Conservation (phyloP, 2,888 invertebrate species). For the Clostera curtula region DNA sequence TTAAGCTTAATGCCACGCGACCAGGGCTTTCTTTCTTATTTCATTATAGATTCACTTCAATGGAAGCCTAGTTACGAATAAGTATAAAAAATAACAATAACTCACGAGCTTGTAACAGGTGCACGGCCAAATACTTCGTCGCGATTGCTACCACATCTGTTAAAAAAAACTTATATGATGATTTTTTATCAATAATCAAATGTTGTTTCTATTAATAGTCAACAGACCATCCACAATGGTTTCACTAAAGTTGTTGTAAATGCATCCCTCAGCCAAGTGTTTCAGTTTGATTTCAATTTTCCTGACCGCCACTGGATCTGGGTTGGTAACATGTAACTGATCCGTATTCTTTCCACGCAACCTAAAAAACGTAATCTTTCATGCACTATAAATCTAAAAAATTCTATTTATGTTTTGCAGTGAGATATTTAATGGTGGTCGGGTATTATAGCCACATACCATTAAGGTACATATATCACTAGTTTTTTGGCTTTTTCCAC, state of each 20-base stretch:
- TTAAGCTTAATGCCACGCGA: no score
- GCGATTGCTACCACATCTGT: constrained; percentile 53
- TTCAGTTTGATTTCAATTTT: constrained; percentile 56
- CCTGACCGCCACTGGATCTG: constrained; percentile 51
- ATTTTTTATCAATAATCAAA: not conserved
- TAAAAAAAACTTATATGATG: constrained; percentile 16
- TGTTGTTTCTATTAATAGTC: no score
- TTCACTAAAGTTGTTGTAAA: constrained; percentile 30
- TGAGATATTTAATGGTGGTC: no score
- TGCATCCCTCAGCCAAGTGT: constrained; percentile 33
- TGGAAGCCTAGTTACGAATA: no score
- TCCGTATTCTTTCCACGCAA: constrained; percentile 46
- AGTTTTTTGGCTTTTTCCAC: no score
- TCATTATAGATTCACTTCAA: no score
- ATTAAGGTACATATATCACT: no score
- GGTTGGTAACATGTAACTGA: constrained; percentile 34
- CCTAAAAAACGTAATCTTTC: no score
- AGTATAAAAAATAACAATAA: no score
- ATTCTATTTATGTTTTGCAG: no score
- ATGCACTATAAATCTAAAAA: no score
- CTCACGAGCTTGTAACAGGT: constrained; percentile 53
- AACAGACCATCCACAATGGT: constrained; percentile 41
- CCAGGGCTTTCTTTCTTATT: no score
- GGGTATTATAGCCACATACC: not conserved
- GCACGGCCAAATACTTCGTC: constrained; percentile 48